Conservation (phyloP, 1,140 invertebrate species). For the Lasaia peninsularis region DNA sequence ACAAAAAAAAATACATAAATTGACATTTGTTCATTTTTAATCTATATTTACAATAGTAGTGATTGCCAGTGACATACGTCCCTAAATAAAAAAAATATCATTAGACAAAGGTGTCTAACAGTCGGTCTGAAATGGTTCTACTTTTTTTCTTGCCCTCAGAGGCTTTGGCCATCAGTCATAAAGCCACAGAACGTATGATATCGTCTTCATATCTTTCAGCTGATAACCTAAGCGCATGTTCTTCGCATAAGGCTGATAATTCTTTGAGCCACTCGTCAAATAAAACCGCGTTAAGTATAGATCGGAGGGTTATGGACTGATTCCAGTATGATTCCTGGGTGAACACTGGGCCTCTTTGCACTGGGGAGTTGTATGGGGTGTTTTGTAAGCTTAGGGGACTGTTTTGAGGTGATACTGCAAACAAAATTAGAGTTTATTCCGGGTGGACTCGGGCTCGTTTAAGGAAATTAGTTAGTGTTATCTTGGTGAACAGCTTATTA, state of each 20-base stretch:
- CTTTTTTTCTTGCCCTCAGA: constrained; percentile 36
- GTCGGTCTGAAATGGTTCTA: constrained; percentile 12
- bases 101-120: constrained; percentile 14
- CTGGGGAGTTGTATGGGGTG: constrained; percentile 29
- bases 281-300: constrained; percentile 85
- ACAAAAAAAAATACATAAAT: neutral
- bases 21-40: constrained; percentile 8
- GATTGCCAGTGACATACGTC: no score
- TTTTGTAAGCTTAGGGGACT: constrained; percentile 37
- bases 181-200: constrained; percentile 46
- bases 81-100: no score
- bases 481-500: no score
- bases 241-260: constrained; percentile 92
- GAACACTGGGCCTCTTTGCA: constrained; percentile 45
- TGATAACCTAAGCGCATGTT: constrained; percentile 84
- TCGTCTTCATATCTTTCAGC: constrained; percentile 52
- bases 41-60: constrained; percentile 3
- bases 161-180: constrained; percentile 63
- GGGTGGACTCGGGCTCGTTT: no score
- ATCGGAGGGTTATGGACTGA: constrained; percentile 57
- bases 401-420: constrained; percentile 34
- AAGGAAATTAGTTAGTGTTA: no score
- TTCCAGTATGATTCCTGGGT: constrained; percentile 69
- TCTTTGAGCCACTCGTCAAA: constrained; percentile 96
- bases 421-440: no score